Evolutionary conservation across 2,113 vertebrate species (phyloP).

Genomic region (Rhea americana): DNA sequence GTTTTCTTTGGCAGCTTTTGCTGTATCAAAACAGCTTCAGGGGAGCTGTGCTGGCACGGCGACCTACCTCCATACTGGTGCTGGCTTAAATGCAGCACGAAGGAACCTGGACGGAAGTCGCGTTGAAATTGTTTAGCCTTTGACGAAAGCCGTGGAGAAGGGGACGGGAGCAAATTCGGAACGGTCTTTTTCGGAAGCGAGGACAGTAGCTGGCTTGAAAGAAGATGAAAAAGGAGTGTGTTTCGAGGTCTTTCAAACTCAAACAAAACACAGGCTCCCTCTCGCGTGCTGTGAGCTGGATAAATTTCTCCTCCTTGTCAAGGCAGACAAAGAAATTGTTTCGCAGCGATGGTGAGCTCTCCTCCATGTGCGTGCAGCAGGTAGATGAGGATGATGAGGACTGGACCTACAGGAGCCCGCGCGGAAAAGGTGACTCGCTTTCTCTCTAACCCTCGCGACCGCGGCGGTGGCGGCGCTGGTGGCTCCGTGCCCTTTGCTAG

Average conservation of each 20-base stretch:
- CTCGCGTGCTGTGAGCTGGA: slow-evolving; percentile 91
- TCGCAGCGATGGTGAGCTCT: slow-evolving; percentile 89
- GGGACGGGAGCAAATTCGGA: slow-evolving; percentile 1
- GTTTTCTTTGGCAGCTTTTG: slow-evolving; percentile 65
- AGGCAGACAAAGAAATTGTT: slow-evolving; percentile 89
- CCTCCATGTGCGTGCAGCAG: slow-evolving; percentile 70
- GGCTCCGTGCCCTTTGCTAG: not conserved
- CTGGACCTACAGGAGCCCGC: slow-evolving; percentile 88
- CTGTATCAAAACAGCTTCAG: slow-evolving; percentile 46
- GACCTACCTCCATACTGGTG: slow-evolving; percentile 37
- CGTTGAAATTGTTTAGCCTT: slow-evolving; percentile 13
- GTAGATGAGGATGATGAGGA: slow-evolving; percentile 80
- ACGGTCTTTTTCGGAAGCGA: not conserved
- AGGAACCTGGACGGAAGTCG: slow-evolving; percentile 21
- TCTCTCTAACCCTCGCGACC: slow-evolving; percentile 14
- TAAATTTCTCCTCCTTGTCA: slow-evolving; percentile 90
- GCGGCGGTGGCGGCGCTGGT: not conserved
- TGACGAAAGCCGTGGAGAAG: not conserved
- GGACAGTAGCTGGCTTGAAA: slow-evolving; percentile 21
- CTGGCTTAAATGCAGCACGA: slow-evolving; percentile 31
- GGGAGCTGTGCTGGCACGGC: slow-evolving; percentile 37
- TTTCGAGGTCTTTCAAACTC: slow-evolving; percentile 81
- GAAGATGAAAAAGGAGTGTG: slow-evolving; percentile 89
- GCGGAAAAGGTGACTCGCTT: slow-evolving; percentile 86
- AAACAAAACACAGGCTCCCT: slow-evolving; percentile 84